These are phyloP conservation scores for Coendou prehensilis DNA, from an alignment of 2,797 vertebrate species.

Conservation along the genomic window DNA sequence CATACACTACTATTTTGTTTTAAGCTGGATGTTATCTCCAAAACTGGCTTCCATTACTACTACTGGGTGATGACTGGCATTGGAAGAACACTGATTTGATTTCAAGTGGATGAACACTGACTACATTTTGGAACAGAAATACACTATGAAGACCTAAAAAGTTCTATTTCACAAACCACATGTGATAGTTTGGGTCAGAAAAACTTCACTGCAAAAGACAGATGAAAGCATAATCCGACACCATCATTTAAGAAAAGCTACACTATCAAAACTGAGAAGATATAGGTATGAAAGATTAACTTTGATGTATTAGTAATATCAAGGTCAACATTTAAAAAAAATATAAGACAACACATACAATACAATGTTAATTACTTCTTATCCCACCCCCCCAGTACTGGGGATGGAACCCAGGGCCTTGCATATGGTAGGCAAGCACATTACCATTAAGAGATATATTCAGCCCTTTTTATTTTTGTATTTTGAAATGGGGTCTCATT, in stretches of 20 bases:
- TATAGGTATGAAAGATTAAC: background rate
- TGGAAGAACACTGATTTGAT: constrained; percentile 46
- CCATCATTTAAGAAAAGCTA: constrained; percentile 44
- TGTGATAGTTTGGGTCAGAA: background rate
- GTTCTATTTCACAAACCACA: background rate
- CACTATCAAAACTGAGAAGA: constrained; percentile 25
- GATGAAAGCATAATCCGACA: background rate
- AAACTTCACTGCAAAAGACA: background rate
- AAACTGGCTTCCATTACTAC: background rate
- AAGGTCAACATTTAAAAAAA: constrained; percentile 44
- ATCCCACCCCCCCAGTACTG: rapidly evolving
- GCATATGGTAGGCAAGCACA: background rate
- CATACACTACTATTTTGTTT: background rate
- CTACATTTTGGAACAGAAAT: background rate
- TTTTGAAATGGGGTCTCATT: background rate
- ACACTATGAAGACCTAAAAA: background rate
- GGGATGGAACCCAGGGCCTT: background rate
- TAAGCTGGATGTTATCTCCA: background rate
- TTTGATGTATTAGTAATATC: background rate
- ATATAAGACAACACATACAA: background rate
- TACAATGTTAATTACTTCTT: background rate
- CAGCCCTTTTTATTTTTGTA: background rate
- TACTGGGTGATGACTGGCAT: background rate
- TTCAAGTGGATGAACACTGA: background rate
- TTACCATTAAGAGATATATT: background rate